Conservation (phyloP, 1,140 invertebrate genomes). For the Nephotettix cincticeps region DNA sequence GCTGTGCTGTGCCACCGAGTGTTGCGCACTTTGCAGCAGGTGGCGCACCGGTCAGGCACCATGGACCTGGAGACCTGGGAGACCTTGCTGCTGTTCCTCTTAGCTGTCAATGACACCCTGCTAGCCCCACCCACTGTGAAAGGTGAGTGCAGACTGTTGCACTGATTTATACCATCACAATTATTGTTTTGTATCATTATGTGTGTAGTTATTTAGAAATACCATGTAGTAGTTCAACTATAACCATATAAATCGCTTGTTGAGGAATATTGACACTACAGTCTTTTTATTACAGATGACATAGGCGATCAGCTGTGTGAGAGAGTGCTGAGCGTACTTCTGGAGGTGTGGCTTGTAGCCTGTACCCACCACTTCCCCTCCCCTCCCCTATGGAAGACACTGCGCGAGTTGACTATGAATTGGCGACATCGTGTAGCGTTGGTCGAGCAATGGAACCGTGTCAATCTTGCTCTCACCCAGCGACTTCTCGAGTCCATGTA, state of each 20-base stretch:
- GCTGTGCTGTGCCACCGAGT: slow-evolving; percentile 94
- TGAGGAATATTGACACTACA: too few relatives aligned
- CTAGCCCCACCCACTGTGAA: slow-evolving; percentile 88
- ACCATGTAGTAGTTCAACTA: too few relatives aligned
- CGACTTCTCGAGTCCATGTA: slow-evolving; percentile 85
- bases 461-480: slow-evolving; percentile 86
- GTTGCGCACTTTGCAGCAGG: slow-evolving; percentile 80
- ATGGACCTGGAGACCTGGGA: slow-evolving; percentile 91
- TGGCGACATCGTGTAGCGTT: slow-evolving; percentile 92
- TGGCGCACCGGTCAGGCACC: slow-evolving; percentile 75
- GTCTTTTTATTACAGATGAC: too few relatives aligned
- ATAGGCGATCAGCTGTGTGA: slow-evolving; percentile 94
- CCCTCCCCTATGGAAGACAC: slow-evolving; percentile 93
- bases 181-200: too few relatives aligned
- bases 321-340: slow-evolving; percentile 87
- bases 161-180: too few relatives aligned
- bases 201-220: too few relatives aligned
- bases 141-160: too few relatives aligned
- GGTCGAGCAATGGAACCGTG: slow-evolving; percentile 93
- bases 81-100: slow-evolving; percentile 81
- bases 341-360: slow-evolving; percentile 93
- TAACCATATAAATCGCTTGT: too few relatives aligned
- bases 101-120: slow-evolving; percentile 90
- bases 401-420: slow-evolving; percentile 86
- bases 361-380: slow-evolving; percentile 89